phyloP scores from a whole-genome alignment of 2,113 vertebrate genomes.

The Callithrix jacchus region DNA sequence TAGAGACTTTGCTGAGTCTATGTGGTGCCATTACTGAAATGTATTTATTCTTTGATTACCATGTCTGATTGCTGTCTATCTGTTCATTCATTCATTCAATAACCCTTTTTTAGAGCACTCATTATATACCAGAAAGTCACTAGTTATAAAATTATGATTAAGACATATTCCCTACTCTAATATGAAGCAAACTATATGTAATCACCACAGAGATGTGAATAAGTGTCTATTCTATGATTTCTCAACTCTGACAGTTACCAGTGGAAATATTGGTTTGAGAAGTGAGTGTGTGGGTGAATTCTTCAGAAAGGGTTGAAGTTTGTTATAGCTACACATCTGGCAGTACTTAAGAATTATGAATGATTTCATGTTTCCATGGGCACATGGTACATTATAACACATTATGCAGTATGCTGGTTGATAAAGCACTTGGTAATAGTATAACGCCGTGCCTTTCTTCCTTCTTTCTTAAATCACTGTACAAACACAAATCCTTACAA shows the following conservation, averaged over 20 bases:
- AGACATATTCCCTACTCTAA: constrained; percentile 51
- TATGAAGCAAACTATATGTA: constrained; percentile 64
- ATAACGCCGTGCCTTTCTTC: not conserved
- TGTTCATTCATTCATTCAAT: not conserved
- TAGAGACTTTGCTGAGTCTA: not conserved
- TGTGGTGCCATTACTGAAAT: not conserved
- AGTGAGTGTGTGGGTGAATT: constrained; percentile 74
- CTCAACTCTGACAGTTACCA: constrained; percentile 68
- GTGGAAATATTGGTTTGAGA: constrained; percentile 72
- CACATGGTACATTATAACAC: constrained; percentile 61
- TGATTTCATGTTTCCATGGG: constrained; percentile 79
- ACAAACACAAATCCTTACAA: not conserved
- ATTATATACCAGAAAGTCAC: not conserved
- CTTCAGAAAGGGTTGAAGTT: constrained; percentile 56
- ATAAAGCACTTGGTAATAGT: constrained; percentile 65
- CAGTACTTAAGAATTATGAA: constrained; percentile 74
- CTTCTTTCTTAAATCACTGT: constrained; percentile 15
- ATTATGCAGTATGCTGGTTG: constrained; percentile 72
- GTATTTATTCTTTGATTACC: not conserved
- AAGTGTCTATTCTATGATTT: constrained; percentile 64
- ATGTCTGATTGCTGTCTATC: not conserved
- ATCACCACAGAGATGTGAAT: constrained; percentile 64
- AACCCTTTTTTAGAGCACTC: constrained; percentile 12
- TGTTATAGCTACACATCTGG: constrained; percentile 76
- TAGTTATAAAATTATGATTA: constrained; percentile 61